Evolutionary conservation across 1,140 invertebrate species (phyloP).

Genomic region (Pachypsylla venusta): DNA sequence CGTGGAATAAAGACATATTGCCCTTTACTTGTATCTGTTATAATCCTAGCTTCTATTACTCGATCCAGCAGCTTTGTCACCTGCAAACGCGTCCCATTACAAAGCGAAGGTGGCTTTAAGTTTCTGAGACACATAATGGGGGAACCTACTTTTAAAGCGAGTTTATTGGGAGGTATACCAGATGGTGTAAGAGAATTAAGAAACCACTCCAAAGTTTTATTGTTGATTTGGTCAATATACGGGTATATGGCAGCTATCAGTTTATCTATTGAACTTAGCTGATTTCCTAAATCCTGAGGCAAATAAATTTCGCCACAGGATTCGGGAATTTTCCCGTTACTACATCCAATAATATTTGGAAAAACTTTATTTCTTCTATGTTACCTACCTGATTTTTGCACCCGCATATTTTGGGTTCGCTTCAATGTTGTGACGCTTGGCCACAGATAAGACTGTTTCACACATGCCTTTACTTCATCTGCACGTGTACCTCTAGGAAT

Average conservation of each 20-base stretch:
- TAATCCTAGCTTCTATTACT: too few species aligned
- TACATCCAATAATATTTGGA: conserved; percentile 23
- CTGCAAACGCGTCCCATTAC: too few species aligned
- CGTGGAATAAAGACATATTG: conserved; percentile 30
- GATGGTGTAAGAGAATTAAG: background rate
- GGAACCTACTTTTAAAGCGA: conserved; percentile 13
- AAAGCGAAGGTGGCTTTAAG: too few species aligned
- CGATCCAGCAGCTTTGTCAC: too few species aligned
- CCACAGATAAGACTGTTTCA: conserved; percentile 32
- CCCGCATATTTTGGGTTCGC: conserved; percentile 23
- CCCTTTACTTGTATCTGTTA: conserved; percentile 28
- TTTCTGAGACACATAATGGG: too few species aligned
- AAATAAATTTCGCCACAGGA: conserved; percentile 20
- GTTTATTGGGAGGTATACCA: background rate
- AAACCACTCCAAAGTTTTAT: too few species aligned
- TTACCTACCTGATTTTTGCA: conserved; percentile 18
- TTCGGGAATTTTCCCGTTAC: conserved; percentile 11
- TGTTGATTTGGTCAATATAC: too few species aligned
- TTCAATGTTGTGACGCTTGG: conserved; percentile 25
- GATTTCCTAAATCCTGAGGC: conserved; percentile 26
- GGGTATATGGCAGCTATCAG: too few species aligned
- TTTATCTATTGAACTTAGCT: too few species aligned
- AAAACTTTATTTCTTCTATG: conserved; percentile 22
- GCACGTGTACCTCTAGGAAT: conserved; percentile 28
- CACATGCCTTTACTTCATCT: conserved; percentile 23